phyloP scores from a whole-genome alignment of 2,113 vertebrate genomes.

The Brienomyrus brachyistius region DNA sequence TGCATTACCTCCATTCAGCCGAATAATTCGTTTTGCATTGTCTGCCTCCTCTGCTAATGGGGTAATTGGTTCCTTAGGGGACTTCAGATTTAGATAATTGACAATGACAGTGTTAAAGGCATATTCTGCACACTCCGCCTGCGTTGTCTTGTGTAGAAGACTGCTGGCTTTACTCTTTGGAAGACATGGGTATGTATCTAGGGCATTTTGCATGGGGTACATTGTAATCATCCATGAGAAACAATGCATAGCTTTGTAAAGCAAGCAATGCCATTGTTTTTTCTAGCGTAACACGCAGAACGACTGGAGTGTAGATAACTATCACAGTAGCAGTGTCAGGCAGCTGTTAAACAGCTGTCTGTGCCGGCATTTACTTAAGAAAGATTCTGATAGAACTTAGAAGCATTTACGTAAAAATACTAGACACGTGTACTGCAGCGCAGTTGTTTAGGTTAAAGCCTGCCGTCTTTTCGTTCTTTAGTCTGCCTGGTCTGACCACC shows the following conservation, averaged over 20 bases:
- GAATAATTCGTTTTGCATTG: conserved; percentile 13
- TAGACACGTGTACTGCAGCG: not conserved
- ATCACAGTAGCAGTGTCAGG: not conserved
- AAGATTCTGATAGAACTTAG: not conserved
- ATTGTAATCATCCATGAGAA: not conserved
- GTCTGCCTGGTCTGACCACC: not conserved
- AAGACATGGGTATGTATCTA: not conserved
- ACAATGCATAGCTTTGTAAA: not conserved
- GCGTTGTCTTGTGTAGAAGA: not conserved
- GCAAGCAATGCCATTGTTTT: not conserved
- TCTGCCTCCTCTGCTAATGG: conserved; percentile 14
- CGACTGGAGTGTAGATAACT: not conserved
- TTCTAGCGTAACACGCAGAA: not conserved
- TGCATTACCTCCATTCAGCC: conserved; percentile 2
- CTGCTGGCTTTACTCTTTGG: not conserved
- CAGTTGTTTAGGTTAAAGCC: not conserved
- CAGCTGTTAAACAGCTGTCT: not conserved
- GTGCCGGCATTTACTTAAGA: not conserved
- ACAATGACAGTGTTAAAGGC: conserved; percentile 9
- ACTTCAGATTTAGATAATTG: conserved; percentile 18
- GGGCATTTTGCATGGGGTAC: not conserved
- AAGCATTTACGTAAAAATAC: not conserved
- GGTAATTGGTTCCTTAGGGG: conserved; percentile 24
- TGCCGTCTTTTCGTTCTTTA: not conserved
- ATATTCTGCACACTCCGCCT: not conserved